Evolutionary conservation across 2,113 vertebrate genomes (phyloP), one percentile per base, ranked within the genome.

Genomic region (Morphnarchus princeps): DNA sequence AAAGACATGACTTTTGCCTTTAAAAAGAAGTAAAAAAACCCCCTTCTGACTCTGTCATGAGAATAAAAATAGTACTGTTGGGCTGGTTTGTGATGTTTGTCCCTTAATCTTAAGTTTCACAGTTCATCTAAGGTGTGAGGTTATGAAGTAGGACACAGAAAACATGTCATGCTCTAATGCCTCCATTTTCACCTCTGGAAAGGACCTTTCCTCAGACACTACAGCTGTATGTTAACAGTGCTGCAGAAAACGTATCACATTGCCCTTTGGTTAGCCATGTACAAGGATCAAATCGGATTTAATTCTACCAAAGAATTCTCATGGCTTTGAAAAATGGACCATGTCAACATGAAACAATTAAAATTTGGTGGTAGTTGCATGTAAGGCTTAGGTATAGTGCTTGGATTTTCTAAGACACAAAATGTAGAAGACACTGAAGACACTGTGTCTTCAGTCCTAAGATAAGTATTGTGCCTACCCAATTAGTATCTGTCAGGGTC

Each of bases 31-130:
- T 77, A 11, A 82, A 83, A 70, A 31, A 49, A 22, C 2, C 17
- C 1, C 20, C 47, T 81, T 62, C 32, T 47, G 59, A 73, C 65
- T 92, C 92, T 87, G 65, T 78, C 32, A 65, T 76, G 72, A 72
- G 94, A 95, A 89, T 90, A 89, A 92, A 94, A 94, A 94, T 88
- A 94, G 90, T 91, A 71, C 89, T 89, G 69, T 70, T 94, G 92
- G 87, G 70, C 86, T 96, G 88, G 67, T 95, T 95, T 95, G 73
- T 81, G 72, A 47, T 91, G 57, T 92, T 96, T 87, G 89, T 74
- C 86, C 85, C 90, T 96, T 88, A 86, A 82, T 81, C 90, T 94
- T 89, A 87, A 93, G 52, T 95, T 95, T 95, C 89, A 87, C 72
- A 87, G 94, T 87, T 95, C 88, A 95, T 94, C 85, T 90, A 42